Conservation (phyloP, 2,888 invertebrate species). For the Dynastes grantii region DNA sequence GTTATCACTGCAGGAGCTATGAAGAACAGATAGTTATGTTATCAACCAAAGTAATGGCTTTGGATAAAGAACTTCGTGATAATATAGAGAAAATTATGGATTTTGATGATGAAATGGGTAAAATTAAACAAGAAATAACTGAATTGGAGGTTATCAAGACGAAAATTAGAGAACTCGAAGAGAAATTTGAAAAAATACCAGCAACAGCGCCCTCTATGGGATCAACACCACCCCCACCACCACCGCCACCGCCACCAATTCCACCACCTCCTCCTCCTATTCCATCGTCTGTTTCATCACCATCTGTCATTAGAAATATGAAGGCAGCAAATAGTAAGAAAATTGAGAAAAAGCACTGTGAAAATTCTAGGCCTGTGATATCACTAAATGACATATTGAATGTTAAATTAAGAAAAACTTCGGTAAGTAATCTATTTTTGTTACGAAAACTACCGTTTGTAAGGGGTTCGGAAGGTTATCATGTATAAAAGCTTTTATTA, state of each 20-base stretch:
- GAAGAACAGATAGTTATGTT: constrained; percentile 56
- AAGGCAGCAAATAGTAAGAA: constrained; percentile 54
- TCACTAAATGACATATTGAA: constrained; percentile 68
- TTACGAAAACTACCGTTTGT: too few relatives aligned
- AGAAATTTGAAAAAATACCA: constrained; percentile 38
- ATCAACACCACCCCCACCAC: constrained; percentile 4
- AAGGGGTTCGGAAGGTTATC: too few relatives aligned
- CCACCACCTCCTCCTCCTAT: constrained; percentile 62
- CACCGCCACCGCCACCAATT: constrained; percentile 57
- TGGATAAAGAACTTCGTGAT: constrained; percentile 50
- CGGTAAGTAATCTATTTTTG: constrained; percentile 59
- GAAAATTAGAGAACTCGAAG: constrained; percentile 57
- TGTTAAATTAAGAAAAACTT: constrained; percentile 66
- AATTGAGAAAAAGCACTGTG: constrained; percentile 53
- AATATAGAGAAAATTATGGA: constrained; percentile 37
- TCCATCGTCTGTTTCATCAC: constrained; percentile 54
- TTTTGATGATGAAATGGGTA: constrained; percentile 48
- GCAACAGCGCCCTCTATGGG: neutral
- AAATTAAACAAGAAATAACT: constrained; percentile 45
- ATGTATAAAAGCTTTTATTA: too few relatives aligned
- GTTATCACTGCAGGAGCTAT: constrained; percentile 57
- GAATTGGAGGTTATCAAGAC: constrained; percentile 57
- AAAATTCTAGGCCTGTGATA: constrained; percentile 64
- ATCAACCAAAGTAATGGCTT: constrained; percentile 55
- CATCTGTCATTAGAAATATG: constrained; percentile 38